Percentiles rank a stretch among this genome's conserved stretches.
phyloP scores from a whole-genome alignment of 2,797 vertebrate species.

The Agapornis canus region DNA sequence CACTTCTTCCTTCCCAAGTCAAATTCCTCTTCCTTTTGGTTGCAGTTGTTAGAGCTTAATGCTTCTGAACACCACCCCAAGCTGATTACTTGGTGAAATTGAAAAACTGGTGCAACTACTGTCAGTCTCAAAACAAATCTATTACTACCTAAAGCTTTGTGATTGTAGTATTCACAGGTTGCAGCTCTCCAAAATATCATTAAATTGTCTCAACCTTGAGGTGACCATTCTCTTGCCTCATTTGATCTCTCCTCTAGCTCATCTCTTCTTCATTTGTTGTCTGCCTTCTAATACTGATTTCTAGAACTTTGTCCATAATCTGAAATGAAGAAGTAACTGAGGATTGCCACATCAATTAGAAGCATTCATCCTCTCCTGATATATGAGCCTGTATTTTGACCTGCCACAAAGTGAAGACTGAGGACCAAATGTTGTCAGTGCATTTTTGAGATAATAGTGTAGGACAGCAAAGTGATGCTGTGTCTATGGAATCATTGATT shows the following conservation, averaged over 20 bases:
- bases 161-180: background rate
- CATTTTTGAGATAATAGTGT: background rate
- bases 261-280: background rate
- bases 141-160: background rate
- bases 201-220: background rate
- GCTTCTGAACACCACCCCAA: background rate
- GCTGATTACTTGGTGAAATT: background rate
- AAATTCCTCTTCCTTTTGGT: background rate
- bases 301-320: background rate
- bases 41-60: background rate
- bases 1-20: background rate
- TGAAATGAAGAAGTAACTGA: background rate
- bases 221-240: background rate
- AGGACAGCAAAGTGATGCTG: background rate
- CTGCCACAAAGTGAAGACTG: background rate
- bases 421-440: background rate
- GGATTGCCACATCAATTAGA: background rate
- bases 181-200: background rate
- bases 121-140: background rate
- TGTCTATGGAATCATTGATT: background rate
- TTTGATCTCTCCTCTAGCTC: background rate
- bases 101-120: background rate
- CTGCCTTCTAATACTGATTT: background rate
- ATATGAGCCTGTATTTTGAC: background rate
- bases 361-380: background rate